These are phyloP conservation scores for Calvadosia cruxmelitensis DNA, from an alignment of 30 jellyfish, hydroid and myxozoan genomes.

Conservation along the genomic window DNA sequence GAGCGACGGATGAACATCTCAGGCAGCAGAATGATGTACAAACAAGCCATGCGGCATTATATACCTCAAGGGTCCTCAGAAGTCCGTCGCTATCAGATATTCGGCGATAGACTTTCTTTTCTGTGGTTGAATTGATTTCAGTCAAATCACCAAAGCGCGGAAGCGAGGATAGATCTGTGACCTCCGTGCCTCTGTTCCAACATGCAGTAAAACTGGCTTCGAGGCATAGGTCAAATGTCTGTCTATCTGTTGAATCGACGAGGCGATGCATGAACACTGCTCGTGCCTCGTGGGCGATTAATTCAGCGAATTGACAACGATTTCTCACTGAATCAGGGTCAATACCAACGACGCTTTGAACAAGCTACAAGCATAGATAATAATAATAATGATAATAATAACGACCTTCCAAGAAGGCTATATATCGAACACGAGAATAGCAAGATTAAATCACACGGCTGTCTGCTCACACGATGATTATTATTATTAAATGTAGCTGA, in stretches of 20 bases:
- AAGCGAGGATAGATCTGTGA: neutral
- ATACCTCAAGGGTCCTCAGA: neutral
- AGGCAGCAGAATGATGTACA: too few relatives aligned
- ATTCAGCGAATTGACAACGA: neutral
- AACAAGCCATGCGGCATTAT: too few relatives aligned
- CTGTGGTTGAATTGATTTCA: slow-evolving; percentile 39
- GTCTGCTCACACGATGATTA: too few relatives aligned
- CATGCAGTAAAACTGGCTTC: neutral
- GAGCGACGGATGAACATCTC: too few relatives aligned
- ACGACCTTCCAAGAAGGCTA: too few relatives aligned
- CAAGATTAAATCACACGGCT: too few relatives aligned
- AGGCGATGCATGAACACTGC: slow-evolving; percentile 73
- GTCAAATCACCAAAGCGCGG: slow-evolving; percentile 58
- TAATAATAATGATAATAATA: too few relatives aligned
- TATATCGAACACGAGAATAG: too few relatives aligned
- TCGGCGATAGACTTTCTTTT: slow-evolving; percentile 40
- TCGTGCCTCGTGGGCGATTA: slow-evolving; percentile 38
- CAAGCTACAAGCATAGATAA: too few relatives aligned
- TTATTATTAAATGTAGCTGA: too few relatives aligned
- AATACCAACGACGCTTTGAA: too few relatives aligned
- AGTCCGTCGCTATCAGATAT: neutral
- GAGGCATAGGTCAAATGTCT: too few relatives aligned
- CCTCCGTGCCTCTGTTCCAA: neutral
- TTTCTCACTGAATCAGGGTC: neutral
- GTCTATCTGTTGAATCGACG: neutral